Evolutionary conservation across 1,140 invertebrate genomes (phyloP).

Genomic region (Branchinecta lindahli): DNA sequence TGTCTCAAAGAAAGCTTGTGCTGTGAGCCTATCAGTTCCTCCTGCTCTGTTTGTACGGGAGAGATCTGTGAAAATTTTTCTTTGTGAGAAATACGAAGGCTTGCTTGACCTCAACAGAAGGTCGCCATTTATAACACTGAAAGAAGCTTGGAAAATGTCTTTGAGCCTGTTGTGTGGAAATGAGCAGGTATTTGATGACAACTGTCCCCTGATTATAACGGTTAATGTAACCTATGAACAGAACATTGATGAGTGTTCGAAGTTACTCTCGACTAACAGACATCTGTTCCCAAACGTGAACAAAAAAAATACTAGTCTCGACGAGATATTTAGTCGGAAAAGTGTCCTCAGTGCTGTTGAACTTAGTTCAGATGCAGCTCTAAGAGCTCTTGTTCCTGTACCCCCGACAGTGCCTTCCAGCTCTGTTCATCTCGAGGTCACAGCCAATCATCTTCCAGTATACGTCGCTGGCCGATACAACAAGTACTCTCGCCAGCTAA

Average conservation of each 20-base stretch:
- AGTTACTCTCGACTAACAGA: conserved; percentile 27
- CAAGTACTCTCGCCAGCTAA: conserved; percentile 67
- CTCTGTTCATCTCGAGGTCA: conserved; percentile 24
- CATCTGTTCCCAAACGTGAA: conserved; percentile 19
- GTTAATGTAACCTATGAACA: conserved; percentile 37
- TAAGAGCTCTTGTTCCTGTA: conserved; percentile 32
- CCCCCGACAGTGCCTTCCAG: conserved; percentile 33
- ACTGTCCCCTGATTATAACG: conserved; percentile 32
- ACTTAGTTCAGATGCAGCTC: conserved; percentile 32
- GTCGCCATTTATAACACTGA: conserved; percentile 31
- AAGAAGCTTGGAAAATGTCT: conserved; percentile 44
- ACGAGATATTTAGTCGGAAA: conserved; percentile 37
- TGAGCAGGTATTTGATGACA: conserved; percentile 33
- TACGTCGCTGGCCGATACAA: conserved; percentile 52
- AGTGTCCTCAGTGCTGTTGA: conserved; percentile 35
- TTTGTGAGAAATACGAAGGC: conserved; percentile 27
- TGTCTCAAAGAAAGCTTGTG: conserved; percentile 35
- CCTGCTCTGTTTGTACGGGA: conserved; percentile 34
- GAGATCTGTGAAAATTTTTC: conserved; percentile 32
- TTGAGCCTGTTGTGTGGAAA: conserved; percentile 34
- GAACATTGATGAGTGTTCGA: conserved; percentile 30
- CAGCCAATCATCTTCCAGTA: conserved; percentile 22
- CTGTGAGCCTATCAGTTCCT: conserved; percentile 36
- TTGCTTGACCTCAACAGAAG: conserved; percentile 21
- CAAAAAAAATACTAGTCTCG: conserved; percentile 28